Percentiles rank a stretch among this genome's conserved stretches.
Conservation (phyloP, 1,140 invertebrate genomes). For the Periplaneta americana region DNA sequence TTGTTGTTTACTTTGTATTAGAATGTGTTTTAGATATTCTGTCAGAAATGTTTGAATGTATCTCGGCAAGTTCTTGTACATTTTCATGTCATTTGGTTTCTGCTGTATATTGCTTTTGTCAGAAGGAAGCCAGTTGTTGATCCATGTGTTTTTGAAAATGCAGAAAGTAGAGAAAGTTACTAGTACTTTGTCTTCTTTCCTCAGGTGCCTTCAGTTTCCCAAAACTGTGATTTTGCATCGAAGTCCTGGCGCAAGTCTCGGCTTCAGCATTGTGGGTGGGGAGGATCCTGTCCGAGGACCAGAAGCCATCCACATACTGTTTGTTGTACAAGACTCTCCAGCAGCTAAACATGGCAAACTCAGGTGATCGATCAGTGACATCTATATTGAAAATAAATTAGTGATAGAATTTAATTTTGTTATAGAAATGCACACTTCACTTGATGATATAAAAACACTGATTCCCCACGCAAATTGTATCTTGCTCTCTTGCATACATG, state of each 20-base stretch:
- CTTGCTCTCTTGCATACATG: no score
- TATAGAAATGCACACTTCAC: not conserved
- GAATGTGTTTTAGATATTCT: no score
- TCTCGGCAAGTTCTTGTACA: no score
- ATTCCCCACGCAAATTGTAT: not conserved
- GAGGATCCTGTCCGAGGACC: conserved; percentile 38
- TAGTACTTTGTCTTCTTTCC: no score
- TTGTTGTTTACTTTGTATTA: no score
- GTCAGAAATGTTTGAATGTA: no score
- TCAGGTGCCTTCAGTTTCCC: conserved; percentile 39
- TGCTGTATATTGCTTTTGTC: not conserved
- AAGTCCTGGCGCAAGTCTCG: conserved; percentile 37
- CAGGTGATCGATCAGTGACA: conserved; percentile 26
- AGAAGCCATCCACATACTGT: conserved; percentile 45
- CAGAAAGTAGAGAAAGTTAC: no score
- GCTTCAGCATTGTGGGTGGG: conserved; percentile 48
- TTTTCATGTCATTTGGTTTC: no score
- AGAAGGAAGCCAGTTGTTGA: no score
- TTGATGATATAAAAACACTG: not conserved
- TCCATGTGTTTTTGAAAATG: no score
- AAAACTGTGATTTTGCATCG: conserved; percentile 42
- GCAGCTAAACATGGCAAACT: conserved; percentile 43
- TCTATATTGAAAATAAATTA: not conserved
- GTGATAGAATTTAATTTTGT: not conserved
- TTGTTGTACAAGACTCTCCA: conserved; percentile 43